A percentile compares a stretch with the other conserved stretches of the same genome.
Conservation (phyloP, 2,797 vertebrate genomes). For the Pantherophis alleghaniensis region DNA sequence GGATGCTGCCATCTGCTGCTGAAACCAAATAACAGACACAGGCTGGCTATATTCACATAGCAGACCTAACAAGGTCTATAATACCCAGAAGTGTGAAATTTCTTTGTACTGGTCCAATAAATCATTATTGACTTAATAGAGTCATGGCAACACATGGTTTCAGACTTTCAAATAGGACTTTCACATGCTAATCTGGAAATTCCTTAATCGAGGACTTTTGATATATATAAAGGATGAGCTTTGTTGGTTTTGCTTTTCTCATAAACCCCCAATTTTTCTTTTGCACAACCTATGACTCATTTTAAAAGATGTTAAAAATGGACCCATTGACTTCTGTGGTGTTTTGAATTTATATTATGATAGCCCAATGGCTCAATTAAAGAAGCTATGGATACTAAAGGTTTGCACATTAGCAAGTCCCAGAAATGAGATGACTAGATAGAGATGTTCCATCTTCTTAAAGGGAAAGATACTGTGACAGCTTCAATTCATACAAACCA, state of each 20-base stretch:
- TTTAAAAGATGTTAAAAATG: neutral
- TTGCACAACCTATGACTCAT: neutral
- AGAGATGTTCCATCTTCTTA: neutral
- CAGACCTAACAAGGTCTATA: neutral
- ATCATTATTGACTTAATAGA: neutral
- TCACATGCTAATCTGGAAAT: neutral
- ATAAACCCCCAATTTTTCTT: neutral
- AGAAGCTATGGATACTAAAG: neutral
- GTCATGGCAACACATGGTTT: neutral
- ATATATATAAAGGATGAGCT: neutral
- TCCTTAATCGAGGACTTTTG: neutral
- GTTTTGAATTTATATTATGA: neutral
- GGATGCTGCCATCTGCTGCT: neutral
- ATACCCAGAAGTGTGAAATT: neutral
- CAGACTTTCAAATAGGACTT: neutral
- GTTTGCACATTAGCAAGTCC: neutral
- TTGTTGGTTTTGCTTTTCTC: neutral
- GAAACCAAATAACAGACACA: neutral
- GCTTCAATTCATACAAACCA: neutral
- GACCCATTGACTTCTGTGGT: neutral
- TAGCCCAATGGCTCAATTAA: neutral
- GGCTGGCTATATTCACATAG: neutral
- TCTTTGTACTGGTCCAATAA: neutral
- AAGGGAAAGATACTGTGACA: neutral
- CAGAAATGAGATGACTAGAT: neutral